Conservation (phyloP, 2,888 invertebrate species). For the Latheticus oryzae region DNA sequence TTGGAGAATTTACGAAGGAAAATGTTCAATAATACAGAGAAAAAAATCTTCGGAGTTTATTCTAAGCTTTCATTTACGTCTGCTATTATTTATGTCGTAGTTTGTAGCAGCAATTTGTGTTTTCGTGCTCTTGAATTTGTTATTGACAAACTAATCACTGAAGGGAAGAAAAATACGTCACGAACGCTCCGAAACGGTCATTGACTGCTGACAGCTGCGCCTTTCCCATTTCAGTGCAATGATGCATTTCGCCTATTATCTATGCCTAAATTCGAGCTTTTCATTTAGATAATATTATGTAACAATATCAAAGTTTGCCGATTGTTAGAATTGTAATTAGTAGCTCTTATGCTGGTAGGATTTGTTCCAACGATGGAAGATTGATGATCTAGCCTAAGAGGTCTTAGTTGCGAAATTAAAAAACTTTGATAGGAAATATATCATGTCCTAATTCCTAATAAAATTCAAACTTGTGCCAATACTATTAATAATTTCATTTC, state of each 20-base stretch:
- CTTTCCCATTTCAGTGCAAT: slow-evolving; percentile 49
- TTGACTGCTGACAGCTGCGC: slow-evolving; percentile 49
- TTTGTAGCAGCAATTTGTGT: slow-evolving; percentile 2
- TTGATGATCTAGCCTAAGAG: too few species aligned
- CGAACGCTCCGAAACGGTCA: slow-evolving; percentile 46
- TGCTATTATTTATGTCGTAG: too few species aligned
- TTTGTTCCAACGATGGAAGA: too few species aligned
- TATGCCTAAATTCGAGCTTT: slow-evolving; percentile 37
- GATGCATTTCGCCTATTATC: slow-evolving; percentile 45
- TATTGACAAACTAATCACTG: slow-evolving; percentile 46
- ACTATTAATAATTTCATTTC: too few species aligned
- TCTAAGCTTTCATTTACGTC: not conserved
- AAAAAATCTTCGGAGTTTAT: slow-evolving; percentile 6
- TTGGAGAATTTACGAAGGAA: slow-evolving; percentile 18
- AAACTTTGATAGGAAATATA: too few species aligned
- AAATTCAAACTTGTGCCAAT: too few species aligned
- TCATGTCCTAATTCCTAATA: too few species aligned
- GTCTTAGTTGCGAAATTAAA: too few species aligned
- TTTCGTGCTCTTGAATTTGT: slow-evolving; percentile 38
- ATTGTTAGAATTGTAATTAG: too few species aligned
- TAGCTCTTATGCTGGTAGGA: not conserved
- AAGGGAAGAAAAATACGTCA: slow-evolving; percentile 45
- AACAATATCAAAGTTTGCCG: not conserved
- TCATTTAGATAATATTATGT: slow-evolving; percentile 24
- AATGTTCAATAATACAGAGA: too few species aligned